Evolutionary conservation across 1,140 invertebrate species (phyloP).

Genomic region (Panagrolaimus sp.): DNA sequence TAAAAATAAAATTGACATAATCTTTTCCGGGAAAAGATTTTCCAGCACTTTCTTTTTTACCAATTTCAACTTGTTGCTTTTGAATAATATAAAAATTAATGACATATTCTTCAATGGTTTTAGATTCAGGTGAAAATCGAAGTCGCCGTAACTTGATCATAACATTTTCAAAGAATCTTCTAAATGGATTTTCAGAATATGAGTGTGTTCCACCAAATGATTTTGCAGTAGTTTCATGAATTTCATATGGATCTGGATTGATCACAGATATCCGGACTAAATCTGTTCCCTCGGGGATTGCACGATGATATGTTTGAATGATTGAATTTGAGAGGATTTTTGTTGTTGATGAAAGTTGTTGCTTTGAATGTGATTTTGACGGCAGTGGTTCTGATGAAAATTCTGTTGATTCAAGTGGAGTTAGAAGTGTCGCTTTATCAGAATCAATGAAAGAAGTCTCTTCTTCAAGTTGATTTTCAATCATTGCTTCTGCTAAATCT

Average conservation of each 20-base stretch:
- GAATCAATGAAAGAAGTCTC: conserved; percentile 18
- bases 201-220: too few species aligned
- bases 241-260: conserved; percentile 19
- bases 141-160: conserved; percentile 45
- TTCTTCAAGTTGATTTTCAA: background rate
- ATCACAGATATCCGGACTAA: background rate
- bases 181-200: conserved; percentile 27
- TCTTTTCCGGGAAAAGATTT: conserved; percentile 72
- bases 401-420: too few species aligned
- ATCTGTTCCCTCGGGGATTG: conserved; percentile 7
- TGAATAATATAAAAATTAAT: conserved; percentile 45
- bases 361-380: too few species aligned
- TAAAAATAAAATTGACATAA: conserved; percentile 95
- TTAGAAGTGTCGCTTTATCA: background rate
- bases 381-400: too few species aligned
- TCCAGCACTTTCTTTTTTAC: conserved; percentile 58
- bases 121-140: conserved; percentile 49
- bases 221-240: background rate
- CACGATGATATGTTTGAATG: background rate
- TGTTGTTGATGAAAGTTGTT: background rate
- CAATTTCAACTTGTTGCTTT: conserved; percentile 43
- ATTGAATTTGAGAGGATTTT: background rate
- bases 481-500: too few species aligned
- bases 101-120: conserved; percentile 51
- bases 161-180: conserved; percentile 46